Base-by-base conservation (phyloP, 2,888 invertebrate genomes). In the Hemicrepidius hirtus region DNA sequence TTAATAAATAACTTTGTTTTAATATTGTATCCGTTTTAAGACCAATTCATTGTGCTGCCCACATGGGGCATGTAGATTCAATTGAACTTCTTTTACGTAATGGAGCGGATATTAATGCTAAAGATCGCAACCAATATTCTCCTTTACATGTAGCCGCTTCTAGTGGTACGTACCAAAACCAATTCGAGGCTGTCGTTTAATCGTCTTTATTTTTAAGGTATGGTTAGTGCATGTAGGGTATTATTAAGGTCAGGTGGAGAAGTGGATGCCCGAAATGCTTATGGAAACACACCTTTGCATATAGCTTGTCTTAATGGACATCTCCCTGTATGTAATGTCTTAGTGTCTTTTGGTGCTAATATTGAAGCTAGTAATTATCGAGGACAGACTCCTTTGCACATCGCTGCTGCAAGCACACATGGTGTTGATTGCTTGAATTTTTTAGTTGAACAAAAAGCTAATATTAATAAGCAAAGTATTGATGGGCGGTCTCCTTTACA, bases 401-500 rank as follows among this genome's bases (percentile, higher is more conserved):
- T 90, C 65, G 90, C 91, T 0, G 89, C 89, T 7, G 90, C 90
- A 1, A 90, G 90, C 46, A 88, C 89, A 4, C 88, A 89, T 71
- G 91, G 91, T 3, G 89, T 88, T n/a, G 88, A 89, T 44, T 91
- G 91, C 82, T 83, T 92, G 60, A 88, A 89, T 77, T 86, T 88
- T 67, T 83, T 92, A 50, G 84, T 92, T 46, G 86, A 87, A 18
- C 87, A 88, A 69, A 87, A 84, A 1, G 89, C 88, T 0, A 87
- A 89, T 71, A 87, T 90, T 20, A 90, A 91, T 79, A 86, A 87
- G 40, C 88, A 88, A 80, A 90, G 89, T 76, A 83, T 87, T 63
- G 91, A 91, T 80, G 91, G 91, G 0, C 85, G 90, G 60, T 91
- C 91, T 3, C 89, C 92, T 0, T 85, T 92, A 44, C 91, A 92